Percentiles rank a stretch among this genome's conserved stretches.
phyloP scores from a whole-genome alignment of 2,113 vertebrate species.

The Callipepla californica region DNA sequence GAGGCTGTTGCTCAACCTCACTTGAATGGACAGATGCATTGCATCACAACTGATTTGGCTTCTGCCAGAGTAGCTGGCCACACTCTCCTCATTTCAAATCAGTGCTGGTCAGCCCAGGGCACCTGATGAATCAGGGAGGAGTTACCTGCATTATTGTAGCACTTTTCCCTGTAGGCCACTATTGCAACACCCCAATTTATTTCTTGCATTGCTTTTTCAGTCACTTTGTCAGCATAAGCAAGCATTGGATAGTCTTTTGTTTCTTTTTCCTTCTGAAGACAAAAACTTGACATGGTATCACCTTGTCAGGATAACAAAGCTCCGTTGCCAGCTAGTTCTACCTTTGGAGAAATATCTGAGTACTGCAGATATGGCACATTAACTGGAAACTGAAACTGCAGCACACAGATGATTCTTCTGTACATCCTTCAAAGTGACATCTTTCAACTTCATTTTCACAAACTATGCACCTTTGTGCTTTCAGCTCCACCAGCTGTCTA shows the following conservation, averaged over 20 bases:
- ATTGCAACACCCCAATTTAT: not conserved
- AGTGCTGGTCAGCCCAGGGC: not conserved
- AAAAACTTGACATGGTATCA: not conserved
- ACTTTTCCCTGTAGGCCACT: not conserved
- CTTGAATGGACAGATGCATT: not conserved
- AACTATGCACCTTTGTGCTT: accelerated
- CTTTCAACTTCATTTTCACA: not conserved
- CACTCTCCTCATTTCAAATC: not conserved
- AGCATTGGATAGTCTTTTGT: not conserved
- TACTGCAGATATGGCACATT: not conserved
- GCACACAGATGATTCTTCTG: not conserved
- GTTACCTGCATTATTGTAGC: not conserved
- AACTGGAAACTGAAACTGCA: not conserved
- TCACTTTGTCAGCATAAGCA: not conserved
- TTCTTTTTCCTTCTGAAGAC: not conserved
- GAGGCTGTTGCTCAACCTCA: not conserved
- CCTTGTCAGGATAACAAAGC: not conserved
- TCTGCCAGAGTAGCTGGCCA: not conserved
- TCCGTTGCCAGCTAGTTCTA: not conserved
- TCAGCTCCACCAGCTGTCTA: not conserved
- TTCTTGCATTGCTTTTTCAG: not conserved
- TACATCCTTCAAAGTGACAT: not conserved
- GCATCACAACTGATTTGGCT: accelerated
- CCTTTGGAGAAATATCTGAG: not conserved
- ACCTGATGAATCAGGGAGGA: not conserved